These are phyloP conservation scores for Apodemus sylvaticus DNA, from an alignment of 2,113 vertebrate species.

Conservation along the genomic window DNA sequence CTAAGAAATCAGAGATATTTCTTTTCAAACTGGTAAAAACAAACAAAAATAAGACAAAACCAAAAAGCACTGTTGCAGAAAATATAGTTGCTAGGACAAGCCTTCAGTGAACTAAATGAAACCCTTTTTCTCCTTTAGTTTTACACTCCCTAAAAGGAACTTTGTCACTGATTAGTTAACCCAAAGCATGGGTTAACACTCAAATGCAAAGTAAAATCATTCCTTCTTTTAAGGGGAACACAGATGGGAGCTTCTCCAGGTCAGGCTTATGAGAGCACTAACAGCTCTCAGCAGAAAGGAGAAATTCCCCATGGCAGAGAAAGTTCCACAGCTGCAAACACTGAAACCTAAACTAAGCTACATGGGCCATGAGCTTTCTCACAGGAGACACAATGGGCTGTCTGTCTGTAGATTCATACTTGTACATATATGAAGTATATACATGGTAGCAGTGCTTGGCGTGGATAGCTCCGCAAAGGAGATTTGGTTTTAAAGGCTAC, in stretches of 20 bases:
- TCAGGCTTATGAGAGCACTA: rapidly evolving
- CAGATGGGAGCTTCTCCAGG: neutral
- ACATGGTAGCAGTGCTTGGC: neutral
- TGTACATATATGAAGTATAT: too few species aligned
- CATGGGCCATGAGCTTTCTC: neutral
- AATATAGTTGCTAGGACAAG: neutral
- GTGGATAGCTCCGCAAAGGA: neutral
- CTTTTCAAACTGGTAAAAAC: neutral
- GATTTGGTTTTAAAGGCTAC: neutral
- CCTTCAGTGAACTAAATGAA: neutral
- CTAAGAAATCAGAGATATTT: neutral
- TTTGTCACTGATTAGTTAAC: neutral
- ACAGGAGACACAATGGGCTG: neutral
- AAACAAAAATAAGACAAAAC: neutral
- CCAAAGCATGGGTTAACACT: neutral
- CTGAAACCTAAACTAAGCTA: neutral
- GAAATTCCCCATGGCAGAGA: neutral
- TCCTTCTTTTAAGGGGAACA: neutral
- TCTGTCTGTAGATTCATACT: neutral
- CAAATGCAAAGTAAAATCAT: neutral
- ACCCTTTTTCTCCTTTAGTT: neutral
- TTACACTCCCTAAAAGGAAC: neutral
- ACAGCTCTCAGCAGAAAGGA: neutral
- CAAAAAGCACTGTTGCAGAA: neutral
- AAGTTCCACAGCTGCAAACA: neutral